Percentiles rank a stretch among this genome's conserved stretches.
phyloP scores from a whole-genome alignment of 2,113 vertebrate species.

The Clinocottus analis region DNA sequence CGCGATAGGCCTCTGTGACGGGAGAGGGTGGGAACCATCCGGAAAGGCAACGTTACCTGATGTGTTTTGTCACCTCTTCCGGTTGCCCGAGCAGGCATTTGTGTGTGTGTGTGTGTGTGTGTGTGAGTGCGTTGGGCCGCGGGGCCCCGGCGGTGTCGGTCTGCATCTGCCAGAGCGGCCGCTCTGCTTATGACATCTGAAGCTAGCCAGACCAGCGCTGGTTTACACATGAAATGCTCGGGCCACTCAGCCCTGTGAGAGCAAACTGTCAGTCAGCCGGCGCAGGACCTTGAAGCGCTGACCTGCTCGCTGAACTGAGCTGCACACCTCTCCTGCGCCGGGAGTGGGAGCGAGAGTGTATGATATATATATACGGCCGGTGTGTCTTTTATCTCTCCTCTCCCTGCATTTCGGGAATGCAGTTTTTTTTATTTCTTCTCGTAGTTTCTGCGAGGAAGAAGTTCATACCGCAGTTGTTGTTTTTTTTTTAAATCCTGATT shows the following conservation, averaged over 20 bases:
- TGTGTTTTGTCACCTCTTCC: conserved; percentile 87
- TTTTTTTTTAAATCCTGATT: not conserved
- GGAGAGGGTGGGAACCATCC: conserved; percentile 78
- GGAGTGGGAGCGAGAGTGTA: conserved; percentile 13
- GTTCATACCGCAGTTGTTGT: conserved; percentile 1
- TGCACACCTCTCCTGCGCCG: conserved; percentile 32
- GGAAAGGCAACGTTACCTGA: conserved; percentile 85
- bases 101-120: too few relatives aligned
- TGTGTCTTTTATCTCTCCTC: conserved; percentile 25
- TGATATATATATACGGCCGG: conserved; percentile 26
- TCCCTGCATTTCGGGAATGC: conserved; percentile 2
- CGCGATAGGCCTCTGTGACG: conserved; percentile 79
- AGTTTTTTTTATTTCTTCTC: conserved; percentile 21
- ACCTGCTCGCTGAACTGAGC: conserved; percentile 75
- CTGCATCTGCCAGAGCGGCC: conserved; percentile 85
- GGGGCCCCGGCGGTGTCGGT: conserved; percentile 84
- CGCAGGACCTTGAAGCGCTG: conserved; percentile 74
- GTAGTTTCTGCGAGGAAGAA: not conserved
- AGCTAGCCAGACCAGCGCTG: conserved; percentile 82
- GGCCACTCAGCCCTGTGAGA: conserved; percentile 82
- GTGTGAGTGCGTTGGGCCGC: conserved; percentile 75
- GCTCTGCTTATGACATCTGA: conserved; percentile 86
- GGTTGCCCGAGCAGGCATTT: conserved; percentile 83
- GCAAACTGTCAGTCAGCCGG: conserved; percentile 79
- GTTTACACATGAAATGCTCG: conserved; percentile 86